Conservation (phyloP, 2,113 vertebrate species). For the Pterocles orientalis region DNA sequence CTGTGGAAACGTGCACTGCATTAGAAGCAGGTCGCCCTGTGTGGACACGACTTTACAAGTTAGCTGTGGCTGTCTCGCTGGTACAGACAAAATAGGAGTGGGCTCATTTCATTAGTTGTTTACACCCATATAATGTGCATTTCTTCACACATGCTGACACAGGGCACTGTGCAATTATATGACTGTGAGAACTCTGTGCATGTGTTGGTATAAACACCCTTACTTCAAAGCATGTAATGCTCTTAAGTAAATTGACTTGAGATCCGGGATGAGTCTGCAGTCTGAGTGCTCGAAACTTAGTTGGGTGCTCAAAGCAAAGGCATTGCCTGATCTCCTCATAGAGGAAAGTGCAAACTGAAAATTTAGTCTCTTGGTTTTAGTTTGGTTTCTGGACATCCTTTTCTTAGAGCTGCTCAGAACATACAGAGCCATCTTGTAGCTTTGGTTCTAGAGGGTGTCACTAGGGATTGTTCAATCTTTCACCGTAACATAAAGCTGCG, state of each 20-base stretch:
- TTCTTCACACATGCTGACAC: neutral
- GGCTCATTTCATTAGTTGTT: neutral
- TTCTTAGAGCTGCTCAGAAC: neutral
- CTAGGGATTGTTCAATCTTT: neutral
- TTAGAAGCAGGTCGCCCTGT: neutral
- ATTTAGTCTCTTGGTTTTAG: neutral
- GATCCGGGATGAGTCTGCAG: neutral
- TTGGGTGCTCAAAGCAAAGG: neutral
- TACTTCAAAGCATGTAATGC: neutral
- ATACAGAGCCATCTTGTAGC: too few species aligned
- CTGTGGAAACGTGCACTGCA: neutral
- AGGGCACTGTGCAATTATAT: neutral
- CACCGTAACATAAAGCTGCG: neutral
- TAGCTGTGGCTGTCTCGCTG: neutral
- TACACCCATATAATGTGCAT: fast-evolving
- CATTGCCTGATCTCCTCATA: neutral
- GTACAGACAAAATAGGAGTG: neutral
- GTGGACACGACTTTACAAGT: neutral
- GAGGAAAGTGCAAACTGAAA: neutral
- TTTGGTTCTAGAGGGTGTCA: neutral
- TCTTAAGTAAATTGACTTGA: neutral
- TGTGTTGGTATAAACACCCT: neutral
- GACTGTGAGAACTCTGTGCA: neutral
- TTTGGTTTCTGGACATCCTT: neutral
- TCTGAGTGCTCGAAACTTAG: neutral